A percentile compares a stretch with the other conserved stretches of the same genome.
Evolutionary conservation across 1,140 invertebrate genomes (phyloP).

Genomic region (Mamestra configurata): DNA sequence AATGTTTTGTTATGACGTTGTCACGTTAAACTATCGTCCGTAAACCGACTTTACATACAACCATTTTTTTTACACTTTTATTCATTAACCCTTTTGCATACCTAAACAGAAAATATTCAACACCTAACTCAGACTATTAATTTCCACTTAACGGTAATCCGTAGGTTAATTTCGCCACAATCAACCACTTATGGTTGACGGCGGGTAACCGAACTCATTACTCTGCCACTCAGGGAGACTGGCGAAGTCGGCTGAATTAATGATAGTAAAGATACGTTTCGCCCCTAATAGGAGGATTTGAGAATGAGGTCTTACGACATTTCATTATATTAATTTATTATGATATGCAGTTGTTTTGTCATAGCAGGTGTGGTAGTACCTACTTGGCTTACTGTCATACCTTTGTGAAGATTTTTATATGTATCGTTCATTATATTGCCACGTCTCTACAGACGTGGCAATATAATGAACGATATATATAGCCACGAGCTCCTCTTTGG

Average conservation of each 20-base stretch:
- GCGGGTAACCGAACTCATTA: conserved; percentile 55
- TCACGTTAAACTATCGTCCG: no score
- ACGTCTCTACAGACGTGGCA: no score
- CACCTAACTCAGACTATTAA: conserved; percentile 31
- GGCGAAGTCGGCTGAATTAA: conserved; percentile 52
- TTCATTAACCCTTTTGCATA: no score
- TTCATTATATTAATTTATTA: conserved; percentile 27
- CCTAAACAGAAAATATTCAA: conserved; percentile 11
- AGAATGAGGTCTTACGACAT: conserved; percentile 19
- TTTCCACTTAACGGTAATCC: conserved; percentile 28
- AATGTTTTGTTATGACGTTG: no score
- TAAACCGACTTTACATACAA: no score
- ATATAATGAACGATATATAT: no score
- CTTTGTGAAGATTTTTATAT: no score
- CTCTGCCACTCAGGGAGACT: conserved; percentile 56
- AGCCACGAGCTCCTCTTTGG: no score
- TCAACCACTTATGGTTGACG: conserved; percentile 56
- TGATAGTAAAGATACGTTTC: conserved; percentile 49
- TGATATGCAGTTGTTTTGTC: background rate
- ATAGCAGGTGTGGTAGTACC: background rate
- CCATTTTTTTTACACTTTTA: background rate
- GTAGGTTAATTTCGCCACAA: conserved; percentile 56
- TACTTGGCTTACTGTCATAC: no score
- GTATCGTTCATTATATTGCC: no score
- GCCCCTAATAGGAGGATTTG: conserved; percentile 34